Conservation (phyloP, 2,797 vertebrate genomes). For the Champsocephalus esox region DNA sequence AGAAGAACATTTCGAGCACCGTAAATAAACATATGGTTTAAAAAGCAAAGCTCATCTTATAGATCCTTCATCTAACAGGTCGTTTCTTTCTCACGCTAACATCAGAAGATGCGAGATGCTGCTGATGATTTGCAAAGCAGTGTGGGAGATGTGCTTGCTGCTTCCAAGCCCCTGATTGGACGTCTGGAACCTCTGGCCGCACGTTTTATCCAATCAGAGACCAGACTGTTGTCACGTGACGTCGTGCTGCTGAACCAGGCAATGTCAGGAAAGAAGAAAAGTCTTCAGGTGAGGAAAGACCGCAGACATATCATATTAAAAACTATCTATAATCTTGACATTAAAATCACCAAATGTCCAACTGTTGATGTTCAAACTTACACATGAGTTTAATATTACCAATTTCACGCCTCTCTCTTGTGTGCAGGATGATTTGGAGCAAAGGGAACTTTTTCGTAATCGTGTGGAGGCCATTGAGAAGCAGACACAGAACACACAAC, state of each 20-base stretch:
- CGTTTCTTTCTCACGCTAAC: constrained; percentile 34
- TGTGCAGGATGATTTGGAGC: constrained; percentile 76
- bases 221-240: constrained; percentile 65
- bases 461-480: constrained; percentile 82
- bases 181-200: constrained; percentile 54
- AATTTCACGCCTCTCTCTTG: not conserved
- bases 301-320: not conserved
- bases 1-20: not conserved
- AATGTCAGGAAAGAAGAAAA: constrained; percentile 48
- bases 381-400: not conserved
- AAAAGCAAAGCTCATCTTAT: not conserved
- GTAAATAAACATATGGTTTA: not conserved
- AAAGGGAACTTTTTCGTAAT: constrained; percentile 80
- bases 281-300: constrained; percentile 73
- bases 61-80: not conserved
- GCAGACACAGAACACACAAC: constrained; percentile 51
- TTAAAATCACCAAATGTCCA: not conserved
- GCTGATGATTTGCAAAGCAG: constrained; percentile 58
- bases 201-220: constrained; percentile 75
- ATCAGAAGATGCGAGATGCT: constrained; percentile 67
- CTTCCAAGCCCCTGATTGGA: constrained; percentile 71
- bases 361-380: not conserved
- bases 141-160: constrained; percentile 54
- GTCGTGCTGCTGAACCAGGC: constrained; percentile 65
- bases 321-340: not conserved